Conservation (phyloP, 2,888 invertebrate species). For the Drosophila tripunctata region DNA sequence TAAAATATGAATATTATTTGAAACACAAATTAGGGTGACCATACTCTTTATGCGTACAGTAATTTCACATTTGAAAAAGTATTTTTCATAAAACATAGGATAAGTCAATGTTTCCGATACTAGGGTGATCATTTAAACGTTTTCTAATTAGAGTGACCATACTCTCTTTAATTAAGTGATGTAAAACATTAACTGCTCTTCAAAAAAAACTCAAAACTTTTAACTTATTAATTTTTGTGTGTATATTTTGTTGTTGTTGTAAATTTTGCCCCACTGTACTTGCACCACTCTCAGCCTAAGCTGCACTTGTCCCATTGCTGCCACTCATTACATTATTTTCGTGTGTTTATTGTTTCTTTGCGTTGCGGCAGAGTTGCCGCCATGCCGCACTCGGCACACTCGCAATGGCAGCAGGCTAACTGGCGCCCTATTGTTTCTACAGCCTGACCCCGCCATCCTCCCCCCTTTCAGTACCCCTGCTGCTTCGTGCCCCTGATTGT, state of each 20-base stretch:
- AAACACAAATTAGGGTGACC: too few relatives aligned
- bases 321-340: conserved; percentile 78
- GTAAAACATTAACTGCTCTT: too few relatives aligned
- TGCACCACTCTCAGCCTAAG: conserved; percentile 27
- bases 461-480: not conserved
- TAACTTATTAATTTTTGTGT: not conserved
- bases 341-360: conserved; percentile 77
- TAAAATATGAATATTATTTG: too few relatives aligned
- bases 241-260: too few relatives aligned
- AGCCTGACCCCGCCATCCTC: conserved; percentile 11
- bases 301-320: conserved; percentile 69
- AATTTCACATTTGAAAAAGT: too few relatives aligned
- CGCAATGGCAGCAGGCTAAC: conserved; percentile 46
- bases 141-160: too few relatives aligned
- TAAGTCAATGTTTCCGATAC: too few relatives aligned
- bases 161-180: too few relatives aligned
- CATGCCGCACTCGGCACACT: conserved; percentile 33
- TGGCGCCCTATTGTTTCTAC: conserved; percentile 75
- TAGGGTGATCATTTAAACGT: too few relatives aligned
- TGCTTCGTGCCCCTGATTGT: conserved; percentile 7
- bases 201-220: not conserved
- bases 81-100: too few relatives aligned
- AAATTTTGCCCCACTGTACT: conserved; percentile 35
- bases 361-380: conserved; percentile 59
- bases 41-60: too few relatives aligned